phyloP scores from a whole-genome alignment of 2,113 vertebrate species.

The Corvus hawaiiensis region DNA sequence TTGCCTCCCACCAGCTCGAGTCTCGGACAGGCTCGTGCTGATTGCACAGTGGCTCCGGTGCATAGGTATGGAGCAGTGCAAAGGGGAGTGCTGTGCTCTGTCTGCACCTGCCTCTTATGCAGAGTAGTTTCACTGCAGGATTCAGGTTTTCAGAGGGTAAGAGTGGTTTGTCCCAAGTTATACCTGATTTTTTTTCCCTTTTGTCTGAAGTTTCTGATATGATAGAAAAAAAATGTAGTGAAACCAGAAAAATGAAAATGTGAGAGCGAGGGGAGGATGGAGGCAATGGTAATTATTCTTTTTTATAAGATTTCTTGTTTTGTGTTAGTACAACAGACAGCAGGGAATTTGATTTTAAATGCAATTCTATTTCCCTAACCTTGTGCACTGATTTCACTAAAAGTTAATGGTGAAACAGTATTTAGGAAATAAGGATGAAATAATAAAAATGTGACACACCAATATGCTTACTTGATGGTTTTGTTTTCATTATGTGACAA shows the following conservation, averaged over 20 bases:
- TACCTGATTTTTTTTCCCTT: background rate
- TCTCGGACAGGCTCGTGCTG: background rate
- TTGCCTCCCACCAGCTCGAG: background rate
- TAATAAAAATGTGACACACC: background rate
- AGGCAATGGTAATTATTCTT: background rate
- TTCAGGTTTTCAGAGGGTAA: background rate
- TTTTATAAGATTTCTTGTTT: background rate
- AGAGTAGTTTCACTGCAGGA: background rate
- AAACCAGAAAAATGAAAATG: background rate
- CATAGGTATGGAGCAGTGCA: background rate
- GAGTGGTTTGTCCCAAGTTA: background rate
- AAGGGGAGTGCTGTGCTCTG: background rate
- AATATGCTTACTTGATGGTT: background rate
- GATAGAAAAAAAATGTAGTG: background rate
- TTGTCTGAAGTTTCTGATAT: background rate
- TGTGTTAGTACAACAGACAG: background rate
- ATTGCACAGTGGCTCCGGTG: background rate
- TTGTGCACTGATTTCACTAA: background rate
- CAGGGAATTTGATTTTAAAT: background rate
- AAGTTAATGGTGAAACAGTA: background rate
- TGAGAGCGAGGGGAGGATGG: background rate
- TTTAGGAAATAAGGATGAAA: background rate
- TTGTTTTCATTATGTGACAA: background rate
- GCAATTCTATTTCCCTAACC: background rate
- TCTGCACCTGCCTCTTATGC: background rate